These are phyloP conservation scores for Euzophera pinguis DNA, from an alignment of 2,888 invertebrate species.

Conservation along the genomic window DNA sequence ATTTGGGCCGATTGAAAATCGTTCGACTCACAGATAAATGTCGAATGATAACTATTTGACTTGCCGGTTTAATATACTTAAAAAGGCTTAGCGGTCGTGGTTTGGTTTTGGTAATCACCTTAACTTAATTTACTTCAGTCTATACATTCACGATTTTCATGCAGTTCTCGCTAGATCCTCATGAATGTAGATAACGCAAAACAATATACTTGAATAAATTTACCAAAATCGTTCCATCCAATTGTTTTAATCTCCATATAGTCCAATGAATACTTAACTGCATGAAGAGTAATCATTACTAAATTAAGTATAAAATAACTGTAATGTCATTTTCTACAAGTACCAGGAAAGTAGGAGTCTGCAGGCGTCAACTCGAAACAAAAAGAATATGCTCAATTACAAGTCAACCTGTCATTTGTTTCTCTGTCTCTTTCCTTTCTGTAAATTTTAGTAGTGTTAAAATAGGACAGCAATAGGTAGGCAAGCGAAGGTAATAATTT, in stretches of 20 bases:
- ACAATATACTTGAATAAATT: not conserved
- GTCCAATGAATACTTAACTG: not conserved
- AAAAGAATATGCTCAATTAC: conserved; percentile 32
- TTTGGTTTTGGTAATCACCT: too few species aligned
- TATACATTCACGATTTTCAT: too few species aligned
- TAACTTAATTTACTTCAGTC: too few species aligned
- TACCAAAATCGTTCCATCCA: not conserved
- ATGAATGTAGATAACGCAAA: too few species aligned
- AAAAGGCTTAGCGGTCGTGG: too few species aligned
- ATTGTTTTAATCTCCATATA: conserved; percentile 4
- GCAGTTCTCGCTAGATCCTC: too few species aligned
- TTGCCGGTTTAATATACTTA: too few species aligned
- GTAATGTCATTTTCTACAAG: conserved; percentile 15
- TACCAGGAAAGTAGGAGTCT: conserved; percentile 23
- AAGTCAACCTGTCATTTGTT: conserved; percentile 39
- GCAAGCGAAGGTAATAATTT: conserved; percentile 39
- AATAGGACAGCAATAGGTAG: conserved; percentile 39
- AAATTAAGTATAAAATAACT: conserved; percentile 10
- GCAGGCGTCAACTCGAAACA: conserved; percentile 28
- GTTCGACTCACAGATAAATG: too few species aligned
- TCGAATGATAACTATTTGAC: too few species aligned
- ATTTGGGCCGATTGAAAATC: too few species aligned
- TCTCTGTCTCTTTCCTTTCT: conserved; percentile 19
- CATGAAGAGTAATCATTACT: not conserved
- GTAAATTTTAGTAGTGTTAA: conserved; percentile 15